Evolutionary conservation across 1,140 invertebrate species (phyloP).

Genomic region (Zaprionus inermis): DNA sequence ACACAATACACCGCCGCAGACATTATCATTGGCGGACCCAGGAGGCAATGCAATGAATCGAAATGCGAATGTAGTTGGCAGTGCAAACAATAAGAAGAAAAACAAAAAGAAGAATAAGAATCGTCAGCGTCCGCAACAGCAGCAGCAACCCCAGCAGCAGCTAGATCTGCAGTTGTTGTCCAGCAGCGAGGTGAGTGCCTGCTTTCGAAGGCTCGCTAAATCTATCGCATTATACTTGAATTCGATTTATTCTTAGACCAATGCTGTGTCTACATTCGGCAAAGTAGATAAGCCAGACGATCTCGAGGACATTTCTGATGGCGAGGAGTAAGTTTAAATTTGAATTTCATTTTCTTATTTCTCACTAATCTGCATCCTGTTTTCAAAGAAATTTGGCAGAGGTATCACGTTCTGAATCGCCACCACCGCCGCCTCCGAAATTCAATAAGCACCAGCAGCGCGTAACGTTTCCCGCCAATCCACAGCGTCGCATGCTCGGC

Average conservation of each 20-base stretch:
- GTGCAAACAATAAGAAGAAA: constrained; percentile 39
- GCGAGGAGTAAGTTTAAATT: constrained; percentile 70
- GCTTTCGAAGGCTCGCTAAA: not conserved
- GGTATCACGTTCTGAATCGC: constrained; percentile 14
- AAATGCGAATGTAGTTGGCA: constrained; percentile 17
- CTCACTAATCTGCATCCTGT: not conserved
- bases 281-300: constrained; percentile 37
- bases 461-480: constrained; percentile 28
- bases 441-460: constrained; percentile 1
- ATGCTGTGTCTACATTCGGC: not conserved
- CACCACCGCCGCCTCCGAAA: constrained; percentile 51
- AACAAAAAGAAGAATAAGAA: constrained; percentile 53
- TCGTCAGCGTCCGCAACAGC: constrained; percentile 2
- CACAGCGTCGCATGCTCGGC: constrained; percentile 30
- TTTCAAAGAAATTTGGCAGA: constrained; percentile 37
- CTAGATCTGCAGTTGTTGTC: constrained; percentile 23
- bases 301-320: constrained; percentile 79
- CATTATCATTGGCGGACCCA: not conserved
- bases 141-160: constrained; percentile 33
- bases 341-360: not conserved
- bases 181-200: constrained; percentile 18
- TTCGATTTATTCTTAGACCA: not conserved
- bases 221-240: not conserved
- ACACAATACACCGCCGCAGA: not conserved
- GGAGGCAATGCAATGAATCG: constrained; percentile 18